Evolutionary conservation across 2,797 vertebrate genomes (phyloP).

Genomic region (Melanotaenia maccullochi): DNA sequence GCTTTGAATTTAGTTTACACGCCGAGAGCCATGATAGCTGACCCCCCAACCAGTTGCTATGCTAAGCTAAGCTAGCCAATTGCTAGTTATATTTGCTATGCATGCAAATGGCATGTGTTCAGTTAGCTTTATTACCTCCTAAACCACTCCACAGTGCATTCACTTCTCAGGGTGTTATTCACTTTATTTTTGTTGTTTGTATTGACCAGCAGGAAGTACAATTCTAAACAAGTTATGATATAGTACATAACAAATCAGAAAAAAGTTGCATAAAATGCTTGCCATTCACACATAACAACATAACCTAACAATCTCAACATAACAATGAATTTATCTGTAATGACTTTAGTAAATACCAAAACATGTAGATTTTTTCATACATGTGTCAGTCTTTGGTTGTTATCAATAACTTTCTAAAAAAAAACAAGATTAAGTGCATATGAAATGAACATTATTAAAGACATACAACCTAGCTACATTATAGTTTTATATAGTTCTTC

Average conservation of each 20-base stretch:
- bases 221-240: slow-evolving; percentile 26
- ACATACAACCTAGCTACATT: slow-evolving; percentile 15
- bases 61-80: neutral
- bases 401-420: slow-evolving; percentile 20
- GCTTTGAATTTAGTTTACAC: neutral
- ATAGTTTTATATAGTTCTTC: neutral
- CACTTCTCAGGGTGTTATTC: slow-evolving; percentile 2
- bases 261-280: slow-evolving; percentile 12
- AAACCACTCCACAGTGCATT: neutral
- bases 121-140: neutral
- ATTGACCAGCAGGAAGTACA: slow-evolving; percentile 38
- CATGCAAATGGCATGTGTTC: neutral
- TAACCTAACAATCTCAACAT: neutral
- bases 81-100: neutral
- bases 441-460: slow-evolving; percentile 11
- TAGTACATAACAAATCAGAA: slow-evolving; percentile 35
- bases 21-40: neutral
- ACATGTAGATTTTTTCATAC: slow-evolving; percentile 14
- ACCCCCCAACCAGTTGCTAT: neutral
- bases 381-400: slow-evolving; percentile 58
- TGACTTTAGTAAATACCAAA: slow-evolving; percentile 40
- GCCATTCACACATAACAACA: slow-evolving; percentile 4
- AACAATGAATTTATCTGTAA: slow-evolving; percentile 5
- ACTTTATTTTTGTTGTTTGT: slow-evolving; percentile 34
- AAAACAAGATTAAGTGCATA: slow-evolving; percentile 25